phyloP scores from a whole-genome alignment of 2,113 vertebrate species.

The Nesoenas mayeri region DNA sequence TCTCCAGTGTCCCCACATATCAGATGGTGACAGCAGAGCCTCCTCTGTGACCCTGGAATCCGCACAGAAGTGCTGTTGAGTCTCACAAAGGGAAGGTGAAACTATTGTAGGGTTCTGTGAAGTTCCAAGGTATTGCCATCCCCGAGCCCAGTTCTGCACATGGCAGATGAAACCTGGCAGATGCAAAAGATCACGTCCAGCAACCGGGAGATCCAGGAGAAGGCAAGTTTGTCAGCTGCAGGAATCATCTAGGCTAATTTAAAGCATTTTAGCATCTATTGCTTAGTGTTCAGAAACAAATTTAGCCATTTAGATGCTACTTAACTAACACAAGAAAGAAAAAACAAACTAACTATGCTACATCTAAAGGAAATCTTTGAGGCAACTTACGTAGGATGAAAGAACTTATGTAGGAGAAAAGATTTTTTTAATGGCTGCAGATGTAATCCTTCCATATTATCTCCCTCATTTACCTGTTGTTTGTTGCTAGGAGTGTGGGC shows the following conservation, averaged over 20 bases:
- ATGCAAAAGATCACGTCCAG: not conserved
- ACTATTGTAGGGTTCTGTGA: not conserved
- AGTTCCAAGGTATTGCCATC: not conserved
- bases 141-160: not conserved
- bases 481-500: not conserved
- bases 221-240: not conserved
- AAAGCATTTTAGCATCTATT: not conserved
- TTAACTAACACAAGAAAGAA: not conserved
- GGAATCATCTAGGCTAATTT: not conserved
- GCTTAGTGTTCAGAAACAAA: not conserved
- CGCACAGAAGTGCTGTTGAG: not conserved
- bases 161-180: not conserved
- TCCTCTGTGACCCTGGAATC: not conserved
- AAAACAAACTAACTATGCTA: not conserved
- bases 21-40: not conserved
- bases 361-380: not conserved
- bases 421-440: not conserved
- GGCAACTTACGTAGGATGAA: not conserved
- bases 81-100: not conserved
- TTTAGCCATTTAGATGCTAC: not conserved
- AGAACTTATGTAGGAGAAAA: not conserved
- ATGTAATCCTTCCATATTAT: not conserved
- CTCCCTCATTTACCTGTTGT: not conserved
- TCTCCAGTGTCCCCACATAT: not conserved
- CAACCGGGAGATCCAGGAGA: not conserved